Percentiles rank a stretch among this genome's conserved stretches.
Conservation (phyloP, 2,888 invertebrate species). For the Melieria picta region DNA sequence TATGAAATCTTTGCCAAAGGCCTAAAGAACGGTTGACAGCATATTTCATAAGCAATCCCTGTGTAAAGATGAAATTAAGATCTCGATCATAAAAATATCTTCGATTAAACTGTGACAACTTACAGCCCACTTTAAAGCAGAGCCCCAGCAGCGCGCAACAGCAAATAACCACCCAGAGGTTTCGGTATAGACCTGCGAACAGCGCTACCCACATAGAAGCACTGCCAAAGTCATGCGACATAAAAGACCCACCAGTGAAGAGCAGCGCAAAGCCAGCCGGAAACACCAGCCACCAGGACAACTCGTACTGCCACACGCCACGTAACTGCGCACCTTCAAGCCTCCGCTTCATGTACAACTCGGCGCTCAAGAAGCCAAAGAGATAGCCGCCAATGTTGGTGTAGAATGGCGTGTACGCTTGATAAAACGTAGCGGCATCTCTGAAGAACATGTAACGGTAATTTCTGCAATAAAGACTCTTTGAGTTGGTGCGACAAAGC, state of each 20-base stretch:
- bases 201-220: constrained; percentile 63
- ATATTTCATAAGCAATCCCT: constrained; percentile 45
- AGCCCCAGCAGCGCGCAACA: constrained; percentile 53
- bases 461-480: constrained; percentile 43
- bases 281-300: constrained; percentile 47
- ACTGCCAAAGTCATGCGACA: constrained; percentile 54
- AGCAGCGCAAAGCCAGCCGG: constrained; percentile 45
- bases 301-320: constrained; percentile 46
- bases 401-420: constrained; percentile 57
- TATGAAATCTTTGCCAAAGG: constrained; percentile 57
- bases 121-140: constrained; percentile 60
- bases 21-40: constrained; percentile 47
- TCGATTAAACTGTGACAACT: constrained; percentile 39
- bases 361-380: constrained; percentile 54
- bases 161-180: constrained; percentile 60
- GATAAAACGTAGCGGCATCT: constrained; percentile 51
- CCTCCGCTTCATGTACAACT: constrained; percentile 47
- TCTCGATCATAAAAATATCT: too few species aligned
- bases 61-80: neutral
- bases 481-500: too few species aligned
- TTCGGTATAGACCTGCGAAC: constrained; percentile 64
- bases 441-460: constrained; percentile 59
- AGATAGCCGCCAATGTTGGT: constrained; percentile 61
- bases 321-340: constrained; percentile 15
- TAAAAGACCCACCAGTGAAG: constrained; percentile 54